Percentiles rank a stretch among this genome's conserved stretches.
Evolutionary conservation across 2,113 vertebrate species (phyloP).

Genomic region (Paedocypris sp.): DNA sequence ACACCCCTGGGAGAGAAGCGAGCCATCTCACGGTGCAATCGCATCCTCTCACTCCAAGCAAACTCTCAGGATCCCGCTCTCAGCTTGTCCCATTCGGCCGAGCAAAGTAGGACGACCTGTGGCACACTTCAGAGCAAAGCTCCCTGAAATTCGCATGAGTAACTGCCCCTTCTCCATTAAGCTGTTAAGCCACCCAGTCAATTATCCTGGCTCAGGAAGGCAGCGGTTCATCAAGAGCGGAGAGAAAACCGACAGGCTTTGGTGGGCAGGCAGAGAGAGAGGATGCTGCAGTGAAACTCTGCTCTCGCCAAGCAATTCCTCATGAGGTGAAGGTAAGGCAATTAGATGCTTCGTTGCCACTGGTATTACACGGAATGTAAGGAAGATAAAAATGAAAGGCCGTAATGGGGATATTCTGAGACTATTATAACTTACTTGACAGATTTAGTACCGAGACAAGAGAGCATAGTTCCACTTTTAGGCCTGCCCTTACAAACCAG

Average conservation of each 20-base stretch:
- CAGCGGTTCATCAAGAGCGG: conserved; percentile 53
- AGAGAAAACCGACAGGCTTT: conserved; percentile 64
- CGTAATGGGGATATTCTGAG: conserved; percentile 62
- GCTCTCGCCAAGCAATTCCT: conserved; percentile 63
- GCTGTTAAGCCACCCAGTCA: conserved; percentile 64
- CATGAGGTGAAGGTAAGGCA: conserved; percentile 52
- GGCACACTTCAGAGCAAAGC: conserved; percentile 44
- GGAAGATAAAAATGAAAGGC: conserved; percentile 40
- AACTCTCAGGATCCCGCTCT: neutral
- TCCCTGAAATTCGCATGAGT: conserved; percentile 48
- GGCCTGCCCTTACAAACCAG: neutral
- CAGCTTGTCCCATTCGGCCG: neutral
- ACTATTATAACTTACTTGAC: conserved; percentile 65
- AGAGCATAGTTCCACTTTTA: neutral
- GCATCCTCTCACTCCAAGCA: neutral
- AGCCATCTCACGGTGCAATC: conserved; percentile 23
- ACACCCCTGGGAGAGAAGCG: conserved; percentile 5
- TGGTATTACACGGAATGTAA: conserved; percentile 60
- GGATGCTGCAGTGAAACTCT: conserved; percentile 50
- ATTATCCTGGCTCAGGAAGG: conserved; percentile 61
- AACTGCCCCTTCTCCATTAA: conserved; percentile 57
- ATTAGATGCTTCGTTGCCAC: conserved; percentile 65
- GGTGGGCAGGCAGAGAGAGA: conserved; percentile 55
- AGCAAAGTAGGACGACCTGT: conserved; percentile 44
- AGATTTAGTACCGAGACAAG: conserved; percentile 45